Base-by-base conservation (phyloP, 2,797 vertebrate genomes). In the Channa striata region DNA sequence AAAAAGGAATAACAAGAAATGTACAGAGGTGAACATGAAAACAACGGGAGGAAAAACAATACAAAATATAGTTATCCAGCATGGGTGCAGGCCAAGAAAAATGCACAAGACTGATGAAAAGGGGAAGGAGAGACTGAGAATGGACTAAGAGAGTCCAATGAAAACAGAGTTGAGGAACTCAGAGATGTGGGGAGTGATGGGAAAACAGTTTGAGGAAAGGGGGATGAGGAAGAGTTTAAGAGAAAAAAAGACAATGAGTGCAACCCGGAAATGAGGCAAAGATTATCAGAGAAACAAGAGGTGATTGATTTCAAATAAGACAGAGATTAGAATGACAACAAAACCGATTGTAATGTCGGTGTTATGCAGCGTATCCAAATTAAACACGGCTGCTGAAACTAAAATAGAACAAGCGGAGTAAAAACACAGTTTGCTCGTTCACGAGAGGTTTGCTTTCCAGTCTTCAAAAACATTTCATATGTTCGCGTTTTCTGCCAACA, bases 11-110 rank as follows among this genome's bases (percentile, higher is more conserved):
- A 51, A 69, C 52, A 73, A 51, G 11, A 14, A 49, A 46, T 59
- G 33, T 13, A 36, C 53, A 68, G 48, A 62, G 44, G 8, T 40
- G 43, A 68, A n/a, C 9, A 37, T 1, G 1, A 62, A 50, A 59
- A 39, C 58, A 21, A 10, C 25, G 25, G 36, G 13, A 47, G 11
- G 0, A 54, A 54, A 58, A 77, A 12, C 61, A 51, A 39, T n/a
- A 13, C 36, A 72, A 23, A 60, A 48, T 63, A 63, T 58, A 76
- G 40, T 77, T 81, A 48, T 87, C 16, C 73, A 20, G 64, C 17
- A 0, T 77, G 83, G 80, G 80, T 10, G 0, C 5, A 8, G 12
- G 84, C 88, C 85, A 88, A 86, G 56, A 44, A 86, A 86, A 88
- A 90, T 30, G 42, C 59, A 57, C 6, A 46, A 69, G 67, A 84